Percentiles rank a stretch among this genome's conserved stretches.
These are phyloP conservation scores for Brachyalestes nurse DNA, from an alignment of 2,797 vertebrate genomes.

Conservation along the genomic window DNA sequence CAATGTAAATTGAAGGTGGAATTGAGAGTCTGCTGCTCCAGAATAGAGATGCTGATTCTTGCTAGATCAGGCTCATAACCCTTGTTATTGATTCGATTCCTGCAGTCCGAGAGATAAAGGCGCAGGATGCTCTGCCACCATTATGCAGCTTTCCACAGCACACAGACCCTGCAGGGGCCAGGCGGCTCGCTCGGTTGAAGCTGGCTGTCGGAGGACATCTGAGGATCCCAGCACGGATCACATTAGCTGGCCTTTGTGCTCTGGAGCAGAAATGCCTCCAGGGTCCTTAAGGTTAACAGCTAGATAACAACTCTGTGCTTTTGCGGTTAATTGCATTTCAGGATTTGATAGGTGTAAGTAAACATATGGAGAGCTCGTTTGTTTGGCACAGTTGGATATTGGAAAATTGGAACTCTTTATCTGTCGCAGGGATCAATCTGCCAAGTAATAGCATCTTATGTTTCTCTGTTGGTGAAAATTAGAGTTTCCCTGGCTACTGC, in stretches of 20 bases:
- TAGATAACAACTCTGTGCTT: slow-evolving; percentile 53
- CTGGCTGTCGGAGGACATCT: slow-evolving; percentile 30
- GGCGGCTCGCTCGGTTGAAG: slow-evolving; percentile 10
- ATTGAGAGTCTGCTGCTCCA: slow-evolving; percentile 40
- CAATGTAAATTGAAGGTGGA: slow-evolving; percentile 18
- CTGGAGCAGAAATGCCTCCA: slow-evolving; percentile 43
- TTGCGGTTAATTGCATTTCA: slow-evolving; percentile 46
- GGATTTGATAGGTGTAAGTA: slow-evolving; percentile 39
- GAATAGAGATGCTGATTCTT: slow-evolving; percentile 51
- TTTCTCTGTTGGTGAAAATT: slow-evolving; percentile 33
- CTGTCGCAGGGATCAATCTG: slow-evolving; percentile 37
- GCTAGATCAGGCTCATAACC: slow-evolving; percentile 44
- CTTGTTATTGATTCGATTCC: slow-evolving; percentile 42
- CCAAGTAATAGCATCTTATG: slow-evolving; percentile 35
- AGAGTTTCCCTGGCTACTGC: slow-evolving; percentile 23
- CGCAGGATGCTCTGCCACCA: slow-evolving; percentile 2
- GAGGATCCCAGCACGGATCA: slow-evolving; percentile 41
- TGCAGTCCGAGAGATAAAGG: slow-evolving; percentile 34
- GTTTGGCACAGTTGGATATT: slow-evolving; percentile 45
- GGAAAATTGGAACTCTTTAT: slow-evolving; percentile 50
- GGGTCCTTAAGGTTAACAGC: slow-evolving; percentile 54
- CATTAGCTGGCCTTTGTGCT: slow-evolving; percentile 55
- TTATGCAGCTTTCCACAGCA: slow-evolving; percentile 37
- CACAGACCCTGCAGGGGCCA: slow-evolving; percentile 18
- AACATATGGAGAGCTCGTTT: slow-evolving; percentile 35